Evolutionary conservation across 2,888 invertebrate species (phyloP), one percentile per base, ranked within the genome.

Genomic region (Amblyjoppa fuscipennis): DNA sequence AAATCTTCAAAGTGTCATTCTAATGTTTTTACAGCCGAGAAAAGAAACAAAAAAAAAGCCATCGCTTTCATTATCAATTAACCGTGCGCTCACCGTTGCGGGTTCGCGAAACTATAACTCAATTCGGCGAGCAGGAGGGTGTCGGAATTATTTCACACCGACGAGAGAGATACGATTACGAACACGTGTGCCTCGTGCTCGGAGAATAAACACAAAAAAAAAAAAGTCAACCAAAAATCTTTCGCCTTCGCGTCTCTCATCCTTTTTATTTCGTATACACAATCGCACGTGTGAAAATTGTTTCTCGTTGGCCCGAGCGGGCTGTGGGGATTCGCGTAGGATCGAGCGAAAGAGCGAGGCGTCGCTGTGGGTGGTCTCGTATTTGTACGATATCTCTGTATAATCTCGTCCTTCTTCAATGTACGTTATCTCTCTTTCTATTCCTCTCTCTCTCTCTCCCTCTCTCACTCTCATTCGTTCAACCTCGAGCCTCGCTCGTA

Each of bases 311-410:
- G 82, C 53, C 70, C 66, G 66, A 45, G 41, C 31, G 20, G 69
- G 59, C 41, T 31, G 73, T 79, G 78, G 70, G 56, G 61, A 45
- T 51, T 51, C 45, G 77, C 64, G 73, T 76, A 68, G 61, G 41
- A 79, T 74, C 76, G 86, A 85, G 78, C 77, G 84, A 87, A 87
- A 87, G 88, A 88, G 90, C 84, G 77, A 88, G 82, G 73, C 87
- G 82, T 88, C 90, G 88, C 89, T 76, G 88, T 91, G 90, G 92
- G 92, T 92, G 92, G 92, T 89, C 91, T 86, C 90, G 89, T 90
- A 89, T 91, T 91, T 88, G 89, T 90, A 90, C 90, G 90, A 88
- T 89, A 89, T 89, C 88, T 74, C 83, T 85, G 74, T 87, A 84
- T 82, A 76, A 86, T 80, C 81, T 80, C 85, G 86, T 84, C 79